These are phyloP conservation scores for Exocentrus adspersus DNA, from an alignment of 2,888 invertebrate genomes.

Conservation along the genomic window DNA sequence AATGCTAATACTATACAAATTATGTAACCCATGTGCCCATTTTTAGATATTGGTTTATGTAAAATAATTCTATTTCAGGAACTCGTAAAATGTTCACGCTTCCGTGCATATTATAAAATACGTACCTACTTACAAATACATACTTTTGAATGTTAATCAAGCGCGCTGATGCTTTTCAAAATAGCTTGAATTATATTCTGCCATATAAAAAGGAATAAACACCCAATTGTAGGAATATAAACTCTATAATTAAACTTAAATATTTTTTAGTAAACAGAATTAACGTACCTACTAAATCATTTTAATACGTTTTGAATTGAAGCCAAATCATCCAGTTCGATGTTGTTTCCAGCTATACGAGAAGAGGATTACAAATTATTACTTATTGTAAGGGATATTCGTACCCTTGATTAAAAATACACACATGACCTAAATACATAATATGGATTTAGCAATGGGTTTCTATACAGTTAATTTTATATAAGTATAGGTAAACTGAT, in stretches of 20 bases:
- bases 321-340: neutral
- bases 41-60: too few relatives aligned
- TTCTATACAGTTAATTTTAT: too few relatives aligned
- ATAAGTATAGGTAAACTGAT: too few relatives aligned
- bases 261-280: slow-evolving; percentile 14
- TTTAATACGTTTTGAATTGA: slow-evolving; percentile 17
- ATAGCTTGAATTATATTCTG: neutral
- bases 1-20: too few relatives aligned
- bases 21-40: too few relatives aligned
- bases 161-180: neutral
- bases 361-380: too few relatives aligned
- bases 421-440: too few relatives aligned
- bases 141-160: slow-evolving; percentile 3
- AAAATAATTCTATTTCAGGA: neutral
- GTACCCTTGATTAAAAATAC: too few relatives aligned
- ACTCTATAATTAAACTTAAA: slow-evolving; percentile 11
- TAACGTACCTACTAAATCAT: slow-evolving; percentile 11
- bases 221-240: slow-evolving; percentile 7
- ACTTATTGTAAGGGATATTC: too few relatives aligned
- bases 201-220: neutral
- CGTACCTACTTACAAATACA: too few relatives aligned
- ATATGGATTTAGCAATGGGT: too few relatives aligned
- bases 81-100: neutral
- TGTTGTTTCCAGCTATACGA: neutral
- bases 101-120: neutral